Conservation (phyloP, 2,888 invertebrate species). For the Stenichneumon culpator region DNA sequence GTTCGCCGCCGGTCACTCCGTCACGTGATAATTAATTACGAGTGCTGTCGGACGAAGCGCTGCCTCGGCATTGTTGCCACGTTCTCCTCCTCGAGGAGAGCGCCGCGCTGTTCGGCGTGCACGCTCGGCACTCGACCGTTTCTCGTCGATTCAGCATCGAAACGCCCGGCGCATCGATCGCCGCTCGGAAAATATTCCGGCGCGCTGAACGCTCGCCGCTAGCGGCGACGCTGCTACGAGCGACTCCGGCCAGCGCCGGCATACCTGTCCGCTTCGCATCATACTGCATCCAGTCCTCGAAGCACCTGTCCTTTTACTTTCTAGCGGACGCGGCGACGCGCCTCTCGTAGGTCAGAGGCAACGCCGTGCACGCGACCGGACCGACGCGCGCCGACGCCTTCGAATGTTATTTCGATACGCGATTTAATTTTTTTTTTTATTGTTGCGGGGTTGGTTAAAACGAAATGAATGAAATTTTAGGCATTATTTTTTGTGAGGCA, state of each 20-base stretch:
- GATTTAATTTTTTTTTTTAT: not conserved
- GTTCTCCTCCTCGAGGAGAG: constrained; percentile 51
- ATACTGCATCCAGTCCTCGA: not conserved
- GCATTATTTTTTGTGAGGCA: too few species aligned
- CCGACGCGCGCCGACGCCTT: not conserved
- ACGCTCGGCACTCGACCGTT: not conserved
- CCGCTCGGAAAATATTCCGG: constrained; percentile 10
- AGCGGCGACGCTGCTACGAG: not conserved
- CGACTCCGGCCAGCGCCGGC: not conserved
- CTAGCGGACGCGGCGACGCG: constrained; percentile 8
- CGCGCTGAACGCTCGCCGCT: not conserved
- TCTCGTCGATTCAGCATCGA: constrained; percentile 57
- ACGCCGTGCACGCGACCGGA: constrained; percentile 26
- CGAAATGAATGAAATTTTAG: too few species aligned
- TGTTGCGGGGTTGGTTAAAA: too few species aligned
- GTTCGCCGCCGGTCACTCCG: too few species aligned
- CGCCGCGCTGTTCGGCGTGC: constrained; percentile 20
- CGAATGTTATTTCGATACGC: not conserved
- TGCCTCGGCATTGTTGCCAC: constrained; percentile 58
- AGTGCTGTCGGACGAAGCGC: constrained; percentile 47
- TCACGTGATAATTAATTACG: constrained; percentile 60
- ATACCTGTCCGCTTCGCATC: not conserved
- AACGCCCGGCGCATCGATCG: constrained; percentile 61
- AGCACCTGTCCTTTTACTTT: constrained; percentile 52
- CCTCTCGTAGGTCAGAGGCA: constrained; percentile 48